Base-by-base conservation (phyloP, 35 echinoderm and acorn worm genomes). In the Nesometra sesokonis region DNA sequence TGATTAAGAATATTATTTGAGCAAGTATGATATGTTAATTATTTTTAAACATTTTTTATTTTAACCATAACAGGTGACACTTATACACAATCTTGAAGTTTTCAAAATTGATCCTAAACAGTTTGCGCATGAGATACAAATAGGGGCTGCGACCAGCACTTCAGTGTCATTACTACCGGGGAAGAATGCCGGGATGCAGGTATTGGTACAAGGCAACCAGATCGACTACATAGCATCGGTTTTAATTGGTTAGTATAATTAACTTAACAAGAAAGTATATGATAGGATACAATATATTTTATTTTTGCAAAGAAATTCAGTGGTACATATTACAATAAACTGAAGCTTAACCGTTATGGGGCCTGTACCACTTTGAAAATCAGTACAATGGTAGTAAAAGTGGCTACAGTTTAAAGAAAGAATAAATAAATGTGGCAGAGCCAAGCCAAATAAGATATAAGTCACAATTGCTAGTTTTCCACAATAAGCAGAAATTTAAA, bases 141-240 rank as follows among this genome's bases (percentile, higher is more conserved):
- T 91, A 36, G 89, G 89, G 34, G 95, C 94, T 1, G 89, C 95
- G 81, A 92, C 95, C 35, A 97, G 95, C 43, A 93, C 85, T 30
- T 86, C 92, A 11, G 85, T 97, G 9, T 36, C 67, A 32, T 82
- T 88, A 37, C 32, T 86, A 34, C 83, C 91, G 13, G 87, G 84
- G 39, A 81, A 93, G 77, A 89, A 84, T 39, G n/a, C 46, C 8
- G 89, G 89, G 13, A 67, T 34, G 27, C 86, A 91, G 84, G 95
- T 97, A 84, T 88, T 90, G n/a, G 87, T 97, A 88, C 95, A 97
- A 40, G 95, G 95, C 3, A 97, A 97, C 82, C 92, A 97, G 85
- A 87, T 97, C 13, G 86, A 89, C 21, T 97, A 90, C 52, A 40
- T 97, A 34, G 87, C 88, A 33, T 89, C 86, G 34, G 31, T 97